Percentiles rank a stretch among this genome's conserved stretches.
Conservation (phyloP, 2,888 invertebrate genomes). For the Clostera curtula region DNA sequence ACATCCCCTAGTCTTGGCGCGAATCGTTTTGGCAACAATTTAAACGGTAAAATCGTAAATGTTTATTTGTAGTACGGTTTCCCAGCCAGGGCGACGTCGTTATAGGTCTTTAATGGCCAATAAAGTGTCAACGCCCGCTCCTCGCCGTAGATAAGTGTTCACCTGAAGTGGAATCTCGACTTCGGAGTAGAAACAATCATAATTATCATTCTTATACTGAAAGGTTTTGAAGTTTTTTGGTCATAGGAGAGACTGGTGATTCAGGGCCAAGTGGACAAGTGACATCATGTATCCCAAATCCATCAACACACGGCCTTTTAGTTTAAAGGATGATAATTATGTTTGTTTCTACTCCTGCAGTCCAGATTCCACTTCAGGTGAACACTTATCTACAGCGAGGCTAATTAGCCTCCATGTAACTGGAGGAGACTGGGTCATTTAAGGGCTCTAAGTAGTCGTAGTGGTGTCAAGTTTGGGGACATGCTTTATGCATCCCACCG, state of each 20-base stretch:
- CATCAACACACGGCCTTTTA: no score
- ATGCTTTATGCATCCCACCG: no score
- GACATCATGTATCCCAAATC: no score
- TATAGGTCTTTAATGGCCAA: conserved; percentile 68
- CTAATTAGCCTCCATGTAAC: no score
- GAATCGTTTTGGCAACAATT: conserved; percentile 68
- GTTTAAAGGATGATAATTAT: no score
- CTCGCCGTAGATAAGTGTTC: conserved; percentile 47
- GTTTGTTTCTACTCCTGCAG: conserved; percentile 9
- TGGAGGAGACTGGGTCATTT: no score
- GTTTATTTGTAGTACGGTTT: conserved; percentile 62
- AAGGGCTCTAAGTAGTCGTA: no score
- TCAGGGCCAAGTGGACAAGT: no score
- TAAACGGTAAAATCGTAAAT: conserved; percentile 65
- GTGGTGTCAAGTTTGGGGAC: no score
- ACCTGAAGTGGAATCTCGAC: conserved; percentile 40
- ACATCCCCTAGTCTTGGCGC: conserved; percentile 46
- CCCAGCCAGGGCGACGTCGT: conserved; percentile 55
- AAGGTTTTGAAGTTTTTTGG: no score
- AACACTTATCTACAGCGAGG: conserved; percentile 47
- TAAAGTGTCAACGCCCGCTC: conserved; percentile 62
- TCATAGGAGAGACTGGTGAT: no score
- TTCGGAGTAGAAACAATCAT: conserved; percentile 9
- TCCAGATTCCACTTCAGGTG: conserved; percentile 41
- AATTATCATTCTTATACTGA: no score